These are phyloP conservation scores for Bos taurus DNA, from an alignment of 2,113 vertebrate species.

Conservation along the genomic window ARS-UCD2.0 NC_037345.1:32687501-32688000, in stretches of 20 bases:
- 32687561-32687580: not conserved
- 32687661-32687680: not conserved
- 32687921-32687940: not conserved
- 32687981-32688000: not conserved
- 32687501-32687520: not conserved
- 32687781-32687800: not conserved
- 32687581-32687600: not conserved
- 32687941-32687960: not conserved
- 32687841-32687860: not conserved
- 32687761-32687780: rapidly evolving
- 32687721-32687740: not conserved
- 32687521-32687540: not conserved
- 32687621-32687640: rapidly evolving
- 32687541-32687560: not conserved
- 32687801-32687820: not conserved
- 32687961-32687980: not conserved
- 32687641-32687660: no score
- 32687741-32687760: no score
- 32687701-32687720: not conserved
- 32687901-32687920: not conserved
- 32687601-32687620: not conserved
- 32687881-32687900: not conserved
- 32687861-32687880: not conserved
- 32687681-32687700: not conserved
- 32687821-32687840: not conserved